Percentiles rank a stretch among this genome's conserved stretches.
These are phyloP conservation scores for Ploceus nigricollis DNA, from an alignment of 2,113 vertebrate genomes.

Conservation along the genomic window DNA sequence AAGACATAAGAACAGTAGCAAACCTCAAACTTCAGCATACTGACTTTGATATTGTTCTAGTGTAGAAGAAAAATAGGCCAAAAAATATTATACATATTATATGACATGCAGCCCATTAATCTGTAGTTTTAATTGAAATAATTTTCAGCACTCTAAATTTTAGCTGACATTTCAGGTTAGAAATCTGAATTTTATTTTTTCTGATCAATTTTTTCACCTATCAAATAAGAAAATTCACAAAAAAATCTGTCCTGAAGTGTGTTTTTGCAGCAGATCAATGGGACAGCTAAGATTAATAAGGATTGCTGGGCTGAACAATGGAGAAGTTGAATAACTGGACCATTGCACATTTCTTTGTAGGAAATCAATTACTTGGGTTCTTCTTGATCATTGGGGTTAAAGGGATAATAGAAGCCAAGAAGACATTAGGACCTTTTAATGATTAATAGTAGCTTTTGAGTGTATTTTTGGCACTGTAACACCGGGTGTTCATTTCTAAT, in stretches of 20 bases:
- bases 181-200: neutral
- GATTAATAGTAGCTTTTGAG: slow-evolving; percentile 22
- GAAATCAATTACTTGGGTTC: slow-evolving; percentile 35
- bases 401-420: slow-evolving; percentile 9
- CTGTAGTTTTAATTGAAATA: neutral
- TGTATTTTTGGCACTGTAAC: slow-evolving; percentile 21
- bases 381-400: slow-evolving; percentile 40
- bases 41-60: neutral
- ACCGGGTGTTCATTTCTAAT: slow-evolving; percentile 6
- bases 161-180: neutral
- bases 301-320: neutral
- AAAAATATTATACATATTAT: neutral
- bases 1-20: neutral
- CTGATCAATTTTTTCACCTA: neutral
- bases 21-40: neutral
- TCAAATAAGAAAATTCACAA: neutral
- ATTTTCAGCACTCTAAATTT: neutral
- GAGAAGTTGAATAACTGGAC: slow-evolving; percentile 17
- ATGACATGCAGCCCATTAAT: neutral
- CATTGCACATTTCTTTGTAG: neutral
- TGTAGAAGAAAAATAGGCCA: neutral
- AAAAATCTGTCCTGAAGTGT: neutral
- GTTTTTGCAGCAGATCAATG: slow-evolving; percentile 7
- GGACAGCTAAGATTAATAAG: neutral
- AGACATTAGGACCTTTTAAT: slow-evolving; percentile 9